Conservation (phyloP, 2,113 vertebrate species). For the Sula dactylatra region DNA sequence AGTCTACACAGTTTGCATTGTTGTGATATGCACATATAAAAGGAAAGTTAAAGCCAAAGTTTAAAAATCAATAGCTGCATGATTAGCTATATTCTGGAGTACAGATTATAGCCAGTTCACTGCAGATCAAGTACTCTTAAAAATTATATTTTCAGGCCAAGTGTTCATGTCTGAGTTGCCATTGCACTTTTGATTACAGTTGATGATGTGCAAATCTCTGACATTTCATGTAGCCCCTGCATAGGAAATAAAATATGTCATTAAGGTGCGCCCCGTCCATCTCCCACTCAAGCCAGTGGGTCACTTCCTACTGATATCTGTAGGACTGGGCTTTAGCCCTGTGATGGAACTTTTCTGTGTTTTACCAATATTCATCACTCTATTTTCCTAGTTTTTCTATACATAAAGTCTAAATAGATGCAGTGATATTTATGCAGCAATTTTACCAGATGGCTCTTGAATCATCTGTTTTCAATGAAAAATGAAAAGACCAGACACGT, state of each 20-base stretch:
- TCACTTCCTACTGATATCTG: background rate
- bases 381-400: background rate
- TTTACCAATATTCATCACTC: background rate
- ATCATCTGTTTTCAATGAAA: slow-evolving; percentile 70
- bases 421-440: slow-evolving; percentile 25
- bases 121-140: background rate
- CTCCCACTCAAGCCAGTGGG: background rate
- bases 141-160: background rate
- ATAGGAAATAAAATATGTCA: background rate
- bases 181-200: background rate
- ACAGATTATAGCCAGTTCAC: background rate
- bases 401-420: slow-evolving; percentile 43
- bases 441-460: slow-evolving; percentile 72
- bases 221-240: background rate
- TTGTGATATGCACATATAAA: background rate
- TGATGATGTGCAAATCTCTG: background rate
- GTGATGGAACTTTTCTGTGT: background rate
- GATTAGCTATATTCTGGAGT: background rate
- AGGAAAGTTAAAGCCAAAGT: background rate
- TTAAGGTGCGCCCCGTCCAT: background rate
- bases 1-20: background rate
- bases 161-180: background rate
- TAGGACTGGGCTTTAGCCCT: background rate
- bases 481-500: slow-evolving; percentile 65
- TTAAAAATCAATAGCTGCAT: background rate